These are phyloP conservation scores for Cantharis lateralis DNA, from an alignment of 2,888 invertebrate species.

Conservation along the genomic window DNA sequence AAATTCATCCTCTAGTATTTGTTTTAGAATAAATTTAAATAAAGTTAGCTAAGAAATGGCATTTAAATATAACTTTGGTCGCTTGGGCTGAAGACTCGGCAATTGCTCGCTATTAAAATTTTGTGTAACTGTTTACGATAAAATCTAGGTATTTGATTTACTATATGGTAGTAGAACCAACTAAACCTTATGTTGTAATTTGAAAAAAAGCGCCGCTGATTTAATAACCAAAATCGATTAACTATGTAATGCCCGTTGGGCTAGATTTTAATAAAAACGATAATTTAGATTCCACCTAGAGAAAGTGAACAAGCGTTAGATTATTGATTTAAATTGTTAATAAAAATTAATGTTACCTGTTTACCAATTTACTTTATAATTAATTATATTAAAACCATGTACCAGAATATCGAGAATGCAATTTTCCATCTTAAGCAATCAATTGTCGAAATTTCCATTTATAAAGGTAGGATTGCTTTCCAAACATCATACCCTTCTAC, in stretches of 20 bases:
- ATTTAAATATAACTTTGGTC: not conserved
- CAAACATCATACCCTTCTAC: too few relatives aligned
- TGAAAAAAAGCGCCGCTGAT: not conserved
- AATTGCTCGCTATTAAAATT: conserved; percentile 7
- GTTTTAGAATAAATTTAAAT: conserved; percentile 39
- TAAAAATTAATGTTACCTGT: not conserved
- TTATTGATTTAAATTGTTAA: not conserved
- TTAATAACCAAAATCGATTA: not conserved
- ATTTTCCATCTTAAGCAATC: not conserved
- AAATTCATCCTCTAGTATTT: conserved; percentile 38
- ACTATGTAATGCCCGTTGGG: not conserved
- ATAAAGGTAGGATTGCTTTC: not conserved
- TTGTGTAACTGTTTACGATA: conserved; percentile 7
- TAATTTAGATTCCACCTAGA: not conserved
- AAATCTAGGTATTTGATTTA: conserved; percentile 13
- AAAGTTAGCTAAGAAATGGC: conserved; percentile 17
- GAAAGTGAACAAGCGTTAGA: not conserved
- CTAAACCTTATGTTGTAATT: not conserved
- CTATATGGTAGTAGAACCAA: not conserved
- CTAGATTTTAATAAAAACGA: not conserved
- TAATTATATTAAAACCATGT: not conserved
- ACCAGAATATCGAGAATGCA: not conserved
- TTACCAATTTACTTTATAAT: not conserved
- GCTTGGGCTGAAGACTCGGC: not conserved
- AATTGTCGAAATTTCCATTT: not conserved